A percentile compares a stretch with the other conserved stretches of the same genome.
phyloP scores from a whole-genome alignment of 2,113 vertebrate species.

The Alexandromys fortis region DNA sequence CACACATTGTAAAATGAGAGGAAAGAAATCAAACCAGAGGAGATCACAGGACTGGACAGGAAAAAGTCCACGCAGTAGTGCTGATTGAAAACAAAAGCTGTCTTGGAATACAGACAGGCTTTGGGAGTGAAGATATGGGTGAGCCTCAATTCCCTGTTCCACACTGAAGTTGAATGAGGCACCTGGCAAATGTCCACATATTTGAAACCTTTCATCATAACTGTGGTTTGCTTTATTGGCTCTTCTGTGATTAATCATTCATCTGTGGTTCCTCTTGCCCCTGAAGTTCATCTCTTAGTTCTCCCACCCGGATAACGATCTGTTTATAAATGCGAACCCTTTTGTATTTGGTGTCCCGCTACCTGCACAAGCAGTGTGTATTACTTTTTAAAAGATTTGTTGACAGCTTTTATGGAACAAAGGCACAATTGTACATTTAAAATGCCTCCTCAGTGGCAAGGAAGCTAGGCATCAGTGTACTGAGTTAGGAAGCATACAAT shows the following conservation, averaged over 20 bases:
- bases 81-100: neutral
- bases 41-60: neutral
- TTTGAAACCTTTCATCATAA: neutral
- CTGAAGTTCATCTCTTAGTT: neutral
- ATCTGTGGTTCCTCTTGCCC: neutral
- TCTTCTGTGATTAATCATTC: constrained; percentile 9
- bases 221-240: neutral
- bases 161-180: neutral
- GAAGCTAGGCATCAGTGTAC: neutral
- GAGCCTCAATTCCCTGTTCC: neutral
- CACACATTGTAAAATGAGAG: neutral
- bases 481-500: constrained; percentile 7
- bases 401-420: constrained; percentile 63
- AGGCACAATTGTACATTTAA: constrained; percentile 11
- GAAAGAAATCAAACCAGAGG: neutral
- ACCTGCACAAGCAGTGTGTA: neutral
- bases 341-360: constrained; percentile 9
- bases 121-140: too few species aligned
- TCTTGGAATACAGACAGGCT: neutral
- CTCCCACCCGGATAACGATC: neutral
- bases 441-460: neutral
- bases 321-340: constrained; percentile 44
- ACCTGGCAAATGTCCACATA: neutral
- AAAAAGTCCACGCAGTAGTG: neutral
- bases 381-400: constrained; percentile 37